Evolutionary conservation across 92 coral and sea anemone genomes (phyloP).

Genomic region (Zoanthus sociatus): DNA sequence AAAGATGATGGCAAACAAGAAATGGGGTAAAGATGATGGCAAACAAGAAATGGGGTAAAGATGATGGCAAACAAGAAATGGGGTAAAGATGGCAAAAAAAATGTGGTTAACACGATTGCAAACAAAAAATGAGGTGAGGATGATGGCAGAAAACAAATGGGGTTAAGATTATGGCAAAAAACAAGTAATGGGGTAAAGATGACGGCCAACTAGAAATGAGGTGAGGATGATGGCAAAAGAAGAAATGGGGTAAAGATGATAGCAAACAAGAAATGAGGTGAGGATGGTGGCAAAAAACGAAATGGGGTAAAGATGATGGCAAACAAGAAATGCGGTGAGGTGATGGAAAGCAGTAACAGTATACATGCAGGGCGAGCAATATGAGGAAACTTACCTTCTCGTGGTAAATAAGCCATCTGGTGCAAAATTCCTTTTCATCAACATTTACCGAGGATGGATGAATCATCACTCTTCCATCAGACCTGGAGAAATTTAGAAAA

Average conservation of each 20-base stretch:
- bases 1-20: not conserved
- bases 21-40: not conserved
- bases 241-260: not conserved
- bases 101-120: not conserved
- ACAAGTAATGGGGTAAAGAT: not conserved
- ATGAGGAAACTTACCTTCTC: conserved; percentile 69
- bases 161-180: not conserved
- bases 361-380: not conserved
- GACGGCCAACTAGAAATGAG: not conserved
- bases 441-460: conserved; percentile 95
- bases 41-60: not conserved
- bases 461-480: conserved; percentile 86
- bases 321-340: not conserved
- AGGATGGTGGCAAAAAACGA: not conserved
- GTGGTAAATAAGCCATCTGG: conserved; percentile 89
- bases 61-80: not conserved
- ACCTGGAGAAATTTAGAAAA: conserved; percentile 37
- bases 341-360: too few relatives aligned
- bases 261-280: too few relatives aligned
- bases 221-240: not conserved
- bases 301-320: not conserved
- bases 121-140: not conserved
- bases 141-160: not conserved
- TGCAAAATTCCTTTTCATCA: conserved; percentile 67
- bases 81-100: not conserved